These are phyloP conservation scores for Drosophila helvetica DNA, from an alignment of 2,888 invertebrate genomes.

Conservation along the genomic window DNA sequence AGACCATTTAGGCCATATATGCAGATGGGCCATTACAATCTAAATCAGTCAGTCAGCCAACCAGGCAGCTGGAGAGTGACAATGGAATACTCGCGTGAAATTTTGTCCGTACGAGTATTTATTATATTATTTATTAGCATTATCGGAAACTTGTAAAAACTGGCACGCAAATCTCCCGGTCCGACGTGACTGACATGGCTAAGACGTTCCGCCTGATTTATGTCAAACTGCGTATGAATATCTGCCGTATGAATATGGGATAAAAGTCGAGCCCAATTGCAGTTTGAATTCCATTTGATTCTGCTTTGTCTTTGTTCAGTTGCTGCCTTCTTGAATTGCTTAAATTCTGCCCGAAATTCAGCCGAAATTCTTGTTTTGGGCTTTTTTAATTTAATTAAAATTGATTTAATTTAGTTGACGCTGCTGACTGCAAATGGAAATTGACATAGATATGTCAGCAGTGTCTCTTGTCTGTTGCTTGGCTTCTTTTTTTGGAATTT, in stretches of 20 bases:
- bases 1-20: conserved; percentile 38
- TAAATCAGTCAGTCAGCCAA: conserved; percentile 18
- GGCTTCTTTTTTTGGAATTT: conserved; percentile 51
- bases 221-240: conserved; percentile 46
- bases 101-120: conserved; percentile 14
- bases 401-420: conserved; percentile 50
- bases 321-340: conserved; percentile 23
- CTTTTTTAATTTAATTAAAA: conserved; percentile 71
- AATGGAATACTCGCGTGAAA: conserved; percentile 15
- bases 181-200: conserved; percentile 59
- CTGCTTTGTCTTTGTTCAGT: not conserved
- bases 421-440: conserved; percentile 60
- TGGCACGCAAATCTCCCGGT: conserved; percentile 57
- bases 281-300: conserved; percentile 29
- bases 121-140: conserved; percentile 38
- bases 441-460: conserved; percentile 55
- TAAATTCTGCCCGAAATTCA: not conserved
- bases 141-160: conserved; percentile 58
- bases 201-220: conserved; percentile 56
- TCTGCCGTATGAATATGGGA: conserved; percentile 26
- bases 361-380: conserved; percentile 21
- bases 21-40: conserved; percentile 37
- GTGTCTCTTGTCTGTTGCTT: conserved; percentile 36
- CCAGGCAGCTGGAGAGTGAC: conserved; percentile 39
- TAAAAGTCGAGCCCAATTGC: conserved; percentile 15